phyloP scores from a whole-genome alignment of 2,888 invertebrate genomes.

The Rhagonycha lutea region DNA sequence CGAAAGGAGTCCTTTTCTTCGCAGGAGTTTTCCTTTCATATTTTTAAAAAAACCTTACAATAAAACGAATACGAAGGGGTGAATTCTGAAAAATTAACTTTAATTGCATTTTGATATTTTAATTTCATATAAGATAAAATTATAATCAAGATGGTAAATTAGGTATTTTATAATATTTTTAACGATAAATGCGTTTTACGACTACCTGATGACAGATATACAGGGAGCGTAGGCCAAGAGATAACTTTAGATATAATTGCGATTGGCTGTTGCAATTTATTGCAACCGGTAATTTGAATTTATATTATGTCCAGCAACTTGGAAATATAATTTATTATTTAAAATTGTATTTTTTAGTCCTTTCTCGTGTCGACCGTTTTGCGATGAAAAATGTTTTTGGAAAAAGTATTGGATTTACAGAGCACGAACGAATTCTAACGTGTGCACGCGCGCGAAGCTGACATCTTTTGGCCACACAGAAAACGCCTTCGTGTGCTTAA shows the following conservation, averaged over 20 bases:
- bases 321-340: conserved; percentile 35
- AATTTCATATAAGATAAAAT: background rate
- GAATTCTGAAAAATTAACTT: background rate
- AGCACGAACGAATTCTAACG: conserved; percentile 36
- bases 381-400: background rate
- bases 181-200: conserved; percentile 17
- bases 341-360: conserved; percentile 1
- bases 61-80: background rate
- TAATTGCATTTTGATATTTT: background rate
- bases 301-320: conserved; percentile 34
- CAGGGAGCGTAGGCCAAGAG: conserved; percentile 35
- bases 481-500: conserved; percentile 28
- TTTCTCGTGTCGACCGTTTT: background rate
- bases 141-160: background rate
- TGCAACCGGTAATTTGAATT: conserved; percentile 41
- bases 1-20: too few species aligned
- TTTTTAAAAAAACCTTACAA: background rate
- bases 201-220: conserved; percentile 36
- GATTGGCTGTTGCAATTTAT: conserved; percentile 42
- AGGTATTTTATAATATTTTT: conserved; percentile 12
- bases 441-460: conserved; percentile 37
- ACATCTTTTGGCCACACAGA: conserved; percentile 36
- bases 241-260: conserved; percentile 32
- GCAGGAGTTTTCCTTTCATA: too few species aligned
- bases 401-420: conserved; percentile 21